A percentile compares a stretch with the other conserved stretches of the same genome.
phyloP scores from a whole-genome alignment of 2,888 invertebrate genomes.

The Thecocarcelia acutangulata region DNA sequence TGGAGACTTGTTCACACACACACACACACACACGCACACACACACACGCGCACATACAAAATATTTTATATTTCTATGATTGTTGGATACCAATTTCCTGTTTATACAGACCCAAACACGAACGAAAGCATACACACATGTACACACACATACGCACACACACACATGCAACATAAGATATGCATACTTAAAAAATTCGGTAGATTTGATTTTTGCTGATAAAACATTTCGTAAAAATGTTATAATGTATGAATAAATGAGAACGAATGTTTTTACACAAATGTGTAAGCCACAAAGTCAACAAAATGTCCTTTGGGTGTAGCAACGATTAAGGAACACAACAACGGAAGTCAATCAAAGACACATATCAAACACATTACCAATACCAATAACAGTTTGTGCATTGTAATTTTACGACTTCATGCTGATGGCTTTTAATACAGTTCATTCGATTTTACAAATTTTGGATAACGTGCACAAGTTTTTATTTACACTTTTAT shows the following conservation, averaged over 20 bases:
- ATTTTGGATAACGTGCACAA: no score
- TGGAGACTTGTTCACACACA: no score
- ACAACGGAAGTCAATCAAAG: conserved; percentile 78
- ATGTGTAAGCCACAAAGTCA: conserved; percentile 52
- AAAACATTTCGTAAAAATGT: conserved; percentile 48
- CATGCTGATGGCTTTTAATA: no score
- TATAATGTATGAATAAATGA: conserved; percentile 13
- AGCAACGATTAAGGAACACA: conserved; percentile 77
- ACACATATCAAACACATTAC: conserved; percentile 55
- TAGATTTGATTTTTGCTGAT: conserved; percentile 59
- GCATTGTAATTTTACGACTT: no score
- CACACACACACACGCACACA: neutral
- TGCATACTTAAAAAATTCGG: conserved; percentile 14
- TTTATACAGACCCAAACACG: no score
- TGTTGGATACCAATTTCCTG: no score
- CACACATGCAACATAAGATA: neutral
- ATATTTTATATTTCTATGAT: no score
- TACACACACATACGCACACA: neutral
- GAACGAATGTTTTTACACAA: conserved; percentile 29
- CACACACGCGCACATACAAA: no score
- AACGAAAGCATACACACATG: no score
- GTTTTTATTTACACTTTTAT: no score
- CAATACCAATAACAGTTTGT: conserved; percentile 38
- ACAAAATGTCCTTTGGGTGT: conserved; percentile 78
- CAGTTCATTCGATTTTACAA: no score